Evolutionary conservation across 2,797 vertebrate species (phyloP).

Genomic region (Pangasius krempfi): DNA sequence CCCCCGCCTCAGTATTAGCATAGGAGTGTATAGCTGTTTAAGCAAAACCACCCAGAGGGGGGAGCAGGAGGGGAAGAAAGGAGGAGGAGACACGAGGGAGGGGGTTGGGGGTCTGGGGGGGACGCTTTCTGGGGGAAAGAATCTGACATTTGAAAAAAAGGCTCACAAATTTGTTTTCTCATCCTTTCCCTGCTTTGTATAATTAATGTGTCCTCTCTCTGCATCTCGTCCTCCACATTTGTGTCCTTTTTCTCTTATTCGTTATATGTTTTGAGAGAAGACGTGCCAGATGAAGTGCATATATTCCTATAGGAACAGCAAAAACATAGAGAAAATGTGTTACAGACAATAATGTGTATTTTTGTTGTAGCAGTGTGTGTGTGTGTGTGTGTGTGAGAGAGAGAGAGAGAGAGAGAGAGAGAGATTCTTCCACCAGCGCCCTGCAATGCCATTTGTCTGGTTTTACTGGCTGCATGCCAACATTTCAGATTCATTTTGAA

Average conservation of each 20-base stretch:
- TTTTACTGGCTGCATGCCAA: slow-evolving; percentile 23
- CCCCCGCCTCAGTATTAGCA: slow-evolving; percentile 75
- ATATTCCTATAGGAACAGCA: not conserved
- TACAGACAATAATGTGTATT: not conserved
- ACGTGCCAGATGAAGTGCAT: not conserved
- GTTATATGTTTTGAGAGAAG: not conserved
- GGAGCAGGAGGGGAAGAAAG: not conserved
- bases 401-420: no score
- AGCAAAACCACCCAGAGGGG: slow-evolving; percentile 29
- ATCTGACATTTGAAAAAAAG: slow-evolving; percentile 37
- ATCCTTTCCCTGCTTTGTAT: slow-evolving; percentile 26
- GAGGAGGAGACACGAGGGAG: not conserved
- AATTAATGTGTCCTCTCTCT: slow-evolving; percentile 8
- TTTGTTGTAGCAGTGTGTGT: not conserved
- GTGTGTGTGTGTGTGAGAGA: not conserved
- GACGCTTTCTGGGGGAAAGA: not conserved
- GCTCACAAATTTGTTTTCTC: slow-evolving; percentile 22
- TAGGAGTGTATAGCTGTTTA: slow-evolving; percentile 60
- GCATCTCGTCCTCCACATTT: not conserved
- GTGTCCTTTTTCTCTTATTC: not conserved
- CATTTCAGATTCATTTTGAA: slow-evolving; percentile 17
- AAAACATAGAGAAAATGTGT: not conserved
- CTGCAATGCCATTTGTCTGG: slow-evolving; percentile 28
- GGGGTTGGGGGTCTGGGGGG: not conserved
- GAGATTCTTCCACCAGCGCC: not conserved